These are phyloP conservation scores for Zaprionus taronus DNA, from an alignment of 1,140 invertebrate genomes.

Conservation along the genomic window DNA sequence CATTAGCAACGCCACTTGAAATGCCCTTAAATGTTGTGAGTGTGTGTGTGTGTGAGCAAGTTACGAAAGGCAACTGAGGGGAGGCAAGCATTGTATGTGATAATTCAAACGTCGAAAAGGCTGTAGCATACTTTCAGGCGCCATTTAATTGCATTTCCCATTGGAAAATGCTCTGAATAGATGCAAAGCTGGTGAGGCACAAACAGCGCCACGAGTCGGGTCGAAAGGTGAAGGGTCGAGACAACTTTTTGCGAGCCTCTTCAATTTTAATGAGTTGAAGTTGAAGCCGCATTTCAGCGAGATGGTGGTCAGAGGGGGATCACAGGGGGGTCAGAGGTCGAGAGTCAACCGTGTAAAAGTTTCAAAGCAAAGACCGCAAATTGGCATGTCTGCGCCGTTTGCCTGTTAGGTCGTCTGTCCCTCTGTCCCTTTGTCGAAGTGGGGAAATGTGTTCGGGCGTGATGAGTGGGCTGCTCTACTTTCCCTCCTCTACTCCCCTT, in stretches of 20 bases:
- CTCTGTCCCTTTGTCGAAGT: not conserved
- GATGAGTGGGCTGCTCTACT: not conserved
- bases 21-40: not conserved
- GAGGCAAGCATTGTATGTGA: not conserved
- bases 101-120: constrained; percentile 19
- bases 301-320: not conserved
- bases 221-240: constrained; percentile 27
- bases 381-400: constrained; percentile 56
- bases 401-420: not conserved
- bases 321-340: not conserved
- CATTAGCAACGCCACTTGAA: constrained; percentile 16
- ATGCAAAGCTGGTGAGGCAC: constrained; percentile 22
- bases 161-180: constrained; percentile 38
- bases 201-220: not conserved
- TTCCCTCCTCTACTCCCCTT: not conserved
- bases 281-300: constrained; percentile 46
- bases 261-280: constrained; percentile 71
- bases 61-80: not conserved
- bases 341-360: constrained; percentile 36
- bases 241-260: constrained; percentile 52
- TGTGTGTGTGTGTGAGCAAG: not conserved
- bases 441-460: not conserved
- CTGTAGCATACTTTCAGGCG: constrained; percentile 34
- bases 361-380: constrained; percentile 53
- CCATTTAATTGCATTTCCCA: constrained; percentile 63